Base-by-base conservation (phyloP, 2,888 invertebrate genomes). In the Idaea aversata region DNA sequence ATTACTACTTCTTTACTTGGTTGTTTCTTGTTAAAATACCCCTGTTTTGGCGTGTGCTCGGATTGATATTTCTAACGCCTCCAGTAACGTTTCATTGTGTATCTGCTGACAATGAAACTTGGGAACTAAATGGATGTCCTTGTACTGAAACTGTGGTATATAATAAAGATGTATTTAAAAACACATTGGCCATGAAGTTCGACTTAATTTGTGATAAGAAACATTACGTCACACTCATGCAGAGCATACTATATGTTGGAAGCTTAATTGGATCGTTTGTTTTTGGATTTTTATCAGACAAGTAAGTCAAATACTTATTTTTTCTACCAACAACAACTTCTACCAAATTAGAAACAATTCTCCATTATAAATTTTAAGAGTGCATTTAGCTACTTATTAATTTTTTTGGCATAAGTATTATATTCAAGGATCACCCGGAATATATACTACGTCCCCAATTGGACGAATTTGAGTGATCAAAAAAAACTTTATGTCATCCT, bases 261-360 rank as follows among this genome's bases (percentile, higher is more conserved):
- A 76, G 82, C 7, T 71, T 91, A 15, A 47, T 86, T 16, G 90
- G 90, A 5, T 74, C 87, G 2, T 70, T 88, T 6, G 13, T 79
- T 3, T 86, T 88, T 69, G 91, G 90, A 68, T 80, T 86, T 67
- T 60, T 89, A 57, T 85, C 90, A 58, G 90, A 91, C 73, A 86
- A 69, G 90, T 90, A 75, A 74, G 78, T 73, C 3, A 10, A 47
- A 60, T 57, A 60, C 57, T 61, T n/a, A n/a, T 0, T 58, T 60
- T 7, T 25, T 25, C 25, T 25, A 25, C 25, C 1, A 25, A 25
- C 1, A 25, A 25, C 25, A 25, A 25, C 25, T 25, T 25, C 25
- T 25, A 25, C 25, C 25, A 25, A 25, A 25, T 25, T 2, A 25
- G 25, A 3, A 25, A 25, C 25, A 25, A 25, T 25, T 25, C 25